phyloP scores from a whole-genome alignment of 2,888 invertebrate genomes.

The Drosophila neonasuta region DNA sequence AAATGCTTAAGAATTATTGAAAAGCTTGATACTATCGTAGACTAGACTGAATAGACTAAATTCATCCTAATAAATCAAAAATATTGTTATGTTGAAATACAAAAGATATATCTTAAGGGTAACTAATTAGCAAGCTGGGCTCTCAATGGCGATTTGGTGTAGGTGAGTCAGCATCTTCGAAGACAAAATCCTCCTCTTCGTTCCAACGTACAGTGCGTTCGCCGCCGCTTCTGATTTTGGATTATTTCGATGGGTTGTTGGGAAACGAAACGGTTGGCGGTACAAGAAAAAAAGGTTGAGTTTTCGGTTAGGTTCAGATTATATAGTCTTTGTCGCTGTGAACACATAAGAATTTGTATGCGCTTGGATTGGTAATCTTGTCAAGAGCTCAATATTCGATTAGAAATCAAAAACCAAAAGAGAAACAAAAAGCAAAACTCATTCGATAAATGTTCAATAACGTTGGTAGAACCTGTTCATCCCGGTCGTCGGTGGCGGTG shows the following conservation, averaged over 20 bases:
- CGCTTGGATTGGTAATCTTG: slow-evolving; percentile 62
- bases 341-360: slow-evolving; percentile 72
- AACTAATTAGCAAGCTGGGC: neutral
- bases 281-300: slow-evolving; percentile 65
- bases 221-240: slow-evolving; percentile 64
- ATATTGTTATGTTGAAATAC: slow-evolving; percentile 33
- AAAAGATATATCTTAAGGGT: slow-evolving; percentile 44
- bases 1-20: slow-evolving; percentile 65
- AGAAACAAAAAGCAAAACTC: slow-evolving; percentile 58
- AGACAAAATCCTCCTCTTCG: slow-evolving; percentile 77
- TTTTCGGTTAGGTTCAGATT: slow-evolving; percentile 49
- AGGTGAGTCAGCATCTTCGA: slow-evolving; percentile 80
- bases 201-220: slow-evolving; percentile 80
- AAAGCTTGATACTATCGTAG: slow-evolving; percentile 30
- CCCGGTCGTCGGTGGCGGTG: slow-evolving; percentile 78
- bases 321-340: slow-evolving; percentile 75
- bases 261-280: slow-evolving; percentile 32
- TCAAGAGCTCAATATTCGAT: slow-evolving; percentile 49
- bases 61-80: slow-evolving; percentile 34
- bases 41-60: slow-evolving; percentile 43
- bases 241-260: slow-evolving; percentile 14
- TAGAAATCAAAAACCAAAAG: slow-evolving; percentile 51
- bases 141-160: slow-evolving; percentile 51
- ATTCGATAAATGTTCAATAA: slow-evolving; percentile 68
- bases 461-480: slow-evolving; percentile 81